phyloP scores from a whole-genome alignment of 2,113 vertebrate species.

The Lophius piscatorius region DNA sequence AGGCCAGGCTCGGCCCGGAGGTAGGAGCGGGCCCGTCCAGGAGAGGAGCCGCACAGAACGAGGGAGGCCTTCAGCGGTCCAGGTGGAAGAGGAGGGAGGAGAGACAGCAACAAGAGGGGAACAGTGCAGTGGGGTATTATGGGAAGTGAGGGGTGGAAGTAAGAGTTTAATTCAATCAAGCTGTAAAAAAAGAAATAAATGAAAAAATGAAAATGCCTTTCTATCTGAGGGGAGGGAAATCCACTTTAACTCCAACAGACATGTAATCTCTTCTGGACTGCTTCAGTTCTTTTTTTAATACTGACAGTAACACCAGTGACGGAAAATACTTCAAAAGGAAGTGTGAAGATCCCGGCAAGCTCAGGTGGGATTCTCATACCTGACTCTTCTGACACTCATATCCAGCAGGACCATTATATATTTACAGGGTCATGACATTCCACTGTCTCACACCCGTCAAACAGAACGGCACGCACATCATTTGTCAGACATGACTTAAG shows the following conservation, averaged over 20 bases:
- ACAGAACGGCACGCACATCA: too few species aligned
- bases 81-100: not conserved
- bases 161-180: slow-evolving; percentile 24
- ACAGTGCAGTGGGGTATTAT: not conserved
- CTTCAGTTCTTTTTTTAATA: too few species aligned
- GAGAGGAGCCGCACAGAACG: slow-evolving; percentile 2
- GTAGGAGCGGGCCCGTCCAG: slow-evolving; percentile 9
- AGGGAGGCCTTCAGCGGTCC: slow-evolving; percentile 8
- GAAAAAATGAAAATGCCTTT: not conserved
- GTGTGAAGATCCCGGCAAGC: too few species aligned
- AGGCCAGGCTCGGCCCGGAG: slow-evolving; percentile 32
- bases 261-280: too few species aligned
- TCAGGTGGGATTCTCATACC: too few species aligned
- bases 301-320: too few species aligned
- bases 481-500: too few species aligned
- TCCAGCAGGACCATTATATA: too few species aligned
- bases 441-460: too few species aligned
- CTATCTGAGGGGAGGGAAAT: not conserved
- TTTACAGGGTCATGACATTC: too few species aligned
- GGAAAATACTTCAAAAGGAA: too few species aligned
- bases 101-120: not conserved
- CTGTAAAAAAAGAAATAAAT: slow-evolving; percentile 20
- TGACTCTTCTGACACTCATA: too few species aligned
- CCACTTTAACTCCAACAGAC: not conserved
- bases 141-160: not conserved